Base-by-base conservation (phyloP, 2,797 vertebrate species). In the Spinibarbus caldwelli region DNA sequence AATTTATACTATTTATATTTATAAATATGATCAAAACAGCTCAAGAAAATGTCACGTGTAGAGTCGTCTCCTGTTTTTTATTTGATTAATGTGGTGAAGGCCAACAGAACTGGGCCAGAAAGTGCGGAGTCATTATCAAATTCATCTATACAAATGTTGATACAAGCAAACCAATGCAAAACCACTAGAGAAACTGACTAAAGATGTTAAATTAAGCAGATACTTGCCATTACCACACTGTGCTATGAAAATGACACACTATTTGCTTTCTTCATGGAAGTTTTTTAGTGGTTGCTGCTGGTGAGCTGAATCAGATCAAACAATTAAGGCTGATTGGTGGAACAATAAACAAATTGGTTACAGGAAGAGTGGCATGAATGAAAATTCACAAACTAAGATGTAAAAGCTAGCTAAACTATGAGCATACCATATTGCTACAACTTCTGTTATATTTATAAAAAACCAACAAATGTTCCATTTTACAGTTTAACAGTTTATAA, bases 141-240 rank as follows among this genome's bases (percentile, higher is more conserved):
- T 71, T 47, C 64, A 80, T 68, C 78, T 68, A 80, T 68, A 6
- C 67, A 82, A 59, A 70, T 71, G 36, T 70, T 71, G 67, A 57
- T 43, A 43, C 49, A 59, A 47, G 7, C 38, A 62, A 72, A 72
- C 38, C 26, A 17, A 45, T 47, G 26, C 38, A 62, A 82, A 82
- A 59, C 80, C 68, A 73, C 80, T 31, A 73, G 36, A 62, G 26
- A 62, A 82, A 70, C 54, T 52, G 29, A 70, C 34, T 68, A 52
- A 80, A 57, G 67, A 43, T 3, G 15, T 19, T 36, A 41, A 54
- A 81, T 54, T 54, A 70, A 36, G 66, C 79, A 38, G 79, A 68
- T 62, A 62, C 43, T 43, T 78, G 8, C 26, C 6, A 38, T 57
- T n/a, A 38, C 31, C 49, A 23, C 23, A 36, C 41, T 12, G 31